A percentile compares a stretch with the other conserved stretches of the same genome.
These are phyloP conservation scores for Butorides virescens DNA, from an alignment of 2,113 vertebrate genomes.

Conservation along the genomic window DNA sequence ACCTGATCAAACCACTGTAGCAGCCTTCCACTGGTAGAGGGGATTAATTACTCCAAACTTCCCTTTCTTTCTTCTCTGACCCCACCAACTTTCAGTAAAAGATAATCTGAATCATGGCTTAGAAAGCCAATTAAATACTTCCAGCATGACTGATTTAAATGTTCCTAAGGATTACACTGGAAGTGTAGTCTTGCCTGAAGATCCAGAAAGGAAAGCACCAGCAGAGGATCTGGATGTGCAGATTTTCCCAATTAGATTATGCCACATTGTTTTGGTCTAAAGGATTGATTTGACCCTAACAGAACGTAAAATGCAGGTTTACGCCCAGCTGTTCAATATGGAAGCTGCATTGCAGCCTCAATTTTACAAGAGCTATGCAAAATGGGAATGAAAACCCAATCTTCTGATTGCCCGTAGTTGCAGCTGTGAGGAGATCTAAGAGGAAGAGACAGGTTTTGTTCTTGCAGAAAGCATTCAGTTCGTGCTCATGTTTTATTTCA, in stretches of 20 bases:
- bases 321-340: neutral
- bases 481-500: neutral
- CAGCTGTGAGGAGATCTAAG: neutral
- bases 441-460: slow-evolving; percentile 2
- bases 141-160: slow-evolving; percentile 69
- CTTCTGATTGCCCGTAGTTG: neutral
- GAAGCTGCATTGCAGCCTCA: neutral
- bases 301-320: neutral
- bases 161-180: slow-evolving; percentile 64
- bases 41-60: slow-evolving; percentile 78
- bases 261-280: neutral
- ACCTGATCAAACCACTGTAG: slow-evolving; percentile 34
- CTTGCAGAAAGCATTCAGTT: neutral
- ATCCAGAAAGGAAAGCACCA: neutral
- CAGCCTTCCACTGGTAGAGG: slow-evolving; percentile 50
- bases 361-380: neutral
- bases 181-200: slow-evolving; percentile 8
- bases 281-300: neutral
- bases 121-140: slow-evolving; percentile 75
- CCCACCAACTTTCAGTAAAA: neutral
- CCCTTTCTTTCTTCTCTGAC: neutral
- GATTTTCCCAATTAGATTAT: neutral
- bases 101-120: slow-evolving; percentile 71
- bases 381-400: neutral
- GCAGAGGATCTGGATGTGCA: neutral